Evolutionary conservation across 2,888 invertebrate genomes (phyloP), one percentile per base, ranked within the genome.

Genomic region (Alloscopus bannaensis): DNA sequence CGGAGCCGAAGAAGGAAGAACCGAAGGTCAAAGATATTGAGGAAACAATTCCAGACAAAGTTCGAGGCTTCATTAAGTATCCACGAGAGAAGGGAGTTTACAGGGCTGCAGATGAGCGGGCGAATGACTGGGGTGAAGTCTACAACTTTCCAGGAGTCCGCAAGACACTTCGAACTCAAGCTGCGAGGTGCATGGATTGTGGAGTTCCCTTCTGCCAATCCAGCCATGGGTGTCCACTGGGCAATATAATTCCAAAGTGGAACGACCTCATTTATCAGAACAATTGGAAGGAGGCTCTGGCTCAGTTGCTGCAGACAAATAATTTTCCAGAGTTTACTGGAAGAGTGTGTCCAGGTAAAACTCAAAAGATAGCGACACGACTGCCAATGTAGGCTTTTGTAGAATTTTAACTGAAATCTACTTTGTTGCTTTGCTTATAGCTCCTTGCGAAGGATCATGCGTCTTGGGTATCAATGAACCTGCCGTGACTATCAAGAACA

Each of bases 161-260:
- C 6, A 94, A 94, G 88, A 96, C 95, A n/a, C 90, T 99, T 52
- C 91, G 94, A 64, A 92, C 94, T 11, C 98, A 98, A 86, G 97
- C 98, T 1, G 97, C 98, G 0, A 91, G 97, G 52, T 99, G 99
- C 88, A 82, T 81, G 82, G 99, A 99, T 87, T 99, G 99, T 89
- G 99, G 99, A 26, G 97, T 99, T n/a, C 97, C 97, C 8, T 97
- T 98, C 90, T 99, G 99, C 88, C 96, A 97, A 88, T 95, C 95
- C 42, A 91, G 92, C 45, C 95, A 98, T 88, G 99, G 99, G 60
- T 99, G 99, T 88, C 99, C 99, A 0, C 91, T 99, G 45, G 98
- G 98, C 36, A 99, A 99, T 89, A 97, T 99, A 86, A 97, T 99
- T 85, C 99, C 99, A 69, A 98, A 98, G 90, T 99, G 98, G 98